Evolutionary conservation across 2,888 invertebrate genomes (phyloP).

Genomic region (Apotomis betuletana): DNA sequence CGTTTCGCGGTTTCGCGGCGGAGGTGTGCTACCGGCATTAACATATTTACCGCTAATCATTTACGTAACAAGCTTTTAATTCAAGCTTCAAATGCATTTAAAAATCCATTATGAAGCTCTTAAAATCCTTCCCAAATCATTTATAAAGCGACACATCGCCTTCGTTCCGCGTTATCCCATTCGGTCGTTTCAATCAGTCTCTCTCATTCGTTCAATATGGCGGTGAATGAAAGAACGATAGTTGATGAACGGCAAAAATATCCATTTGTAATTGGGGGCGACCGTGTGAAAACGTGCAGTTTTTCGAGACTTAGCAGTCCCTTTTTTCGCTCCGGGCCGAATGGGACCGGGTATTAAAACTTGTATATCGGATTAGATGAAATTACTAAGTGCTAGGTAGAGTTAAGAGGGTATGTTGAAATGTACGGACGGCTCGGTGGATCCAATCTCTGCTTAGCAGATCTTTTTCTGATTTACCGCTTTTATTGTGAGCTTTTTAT

Average conservation of each 20-base stretch:
- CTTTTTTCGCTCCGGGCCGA: slow-evolving; percentile 78
- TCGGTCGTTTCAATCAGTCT: slow-evolving; percentile 60
- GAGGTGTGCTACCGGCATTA: too few species aligned
- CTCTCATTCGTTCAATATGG: slow-evolving; percentile 52
- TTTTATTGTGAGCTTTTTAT: slow-evolving; percentile 20
- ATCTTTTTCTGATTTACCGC: slow-evolving; percentile 31
- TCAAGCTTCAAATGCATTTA: slow-evolving; percentile 49
- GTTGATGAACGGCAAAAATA: slow-evolving; percentile 50
- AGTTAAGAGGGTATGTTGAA: slow-evolving; percentile 64
- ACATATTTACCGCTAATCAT: slow-evolving; percentile 35
- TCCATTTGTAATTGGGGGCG: slow-evolving; percentile 65
- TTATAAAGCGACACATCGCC: slow-evolving; percentile 60
- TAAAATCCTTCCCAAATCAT: slow-evolving; percentile 56
- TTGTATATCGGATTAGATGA: slow-evolving; percentile 80
- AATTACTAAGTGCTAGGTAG: slow-evolving; percentile 77
- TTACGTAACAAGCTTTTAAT: slow-evolving; percentile 49
- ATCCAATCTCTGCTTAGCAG: slow-evolving; percentile 41
- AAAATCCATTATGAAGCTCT: slow-evolving; percentile 58
- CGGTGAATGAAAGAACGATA: slow-evolving; percentile 53
- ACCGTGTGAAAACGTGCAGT: slow-evolving; percentile 80
- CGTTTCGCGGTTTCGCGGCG: too few species aligned
- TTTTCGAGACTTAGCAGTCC: slow-evolving; percentile 74
- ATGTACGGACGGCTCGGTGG: slow-evolving; percentile 40
- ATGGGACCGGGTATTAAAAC: slow-evolving; percentile 76
- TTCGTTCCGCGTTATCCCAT: slow-evolving; percentile 48